Base-by-base conservation (phyloP, 1,140 invertebrate species). In the Dermatophagoides farinae region DNA sequence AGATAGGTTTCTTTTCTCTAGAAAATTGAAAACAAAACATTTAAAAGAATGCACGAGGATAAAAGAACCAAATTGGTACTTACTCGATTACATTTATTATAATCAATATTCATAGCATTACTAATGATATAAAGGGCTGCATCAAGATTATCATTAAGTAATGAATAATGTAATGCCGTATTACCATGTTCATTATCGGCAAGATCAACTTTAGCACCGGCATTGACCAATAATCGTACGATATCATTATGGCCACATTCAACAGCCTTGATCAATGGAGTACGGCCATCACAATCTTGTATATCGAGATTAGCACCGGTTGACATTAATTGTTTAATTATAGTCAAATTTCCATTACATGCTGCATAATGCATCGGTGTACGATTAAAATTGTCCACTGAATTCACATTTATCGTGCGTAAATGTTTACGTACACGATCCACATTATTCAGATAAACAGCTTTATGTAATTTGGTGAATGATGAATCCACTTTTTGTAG, bases 341-440 rank as follows among this genome's bases (percentile, higher is more conserved):
- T 84, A 38, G 83, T 80, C 6, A 75, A 75, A 66, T 83, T 83
- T 31, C 83, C 84, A 54, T 82, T 82, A 64, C 85, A 82, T 53
- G 83, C 80, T 37, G 85, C 83, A 63, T 88, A 76, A 70, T 90
- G 87, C 20, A 90, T 69, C 0, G 74, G 70, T 8, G 74, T 74
- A 46, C 70, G 67, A n/a, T 69, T 71, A 62, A 71, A 74, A 10
- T 66, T 67, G 63, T 77, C 74, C 12, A 64, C 41, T 37, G 66
- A 64, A 62, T 76, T 75, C 38, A 73, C 67, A n/a, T 38, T 57
- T 4, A 53, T 18, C 5, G 9, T 46, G 23, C 0, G 9, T 25
- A 60, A 18, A 39, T 64, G 31, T 47, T 57, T 55, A 4, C 16
- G 9, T 20, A 64, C 50, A 18, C 46, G 47, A 11, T 62, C 49